Evolutionary conservation across 2,888 invertebrate species (phyloP), one percentile per base, ranked within the genome.

Genomic region (Eristalinus sepulchralis): DNA sequence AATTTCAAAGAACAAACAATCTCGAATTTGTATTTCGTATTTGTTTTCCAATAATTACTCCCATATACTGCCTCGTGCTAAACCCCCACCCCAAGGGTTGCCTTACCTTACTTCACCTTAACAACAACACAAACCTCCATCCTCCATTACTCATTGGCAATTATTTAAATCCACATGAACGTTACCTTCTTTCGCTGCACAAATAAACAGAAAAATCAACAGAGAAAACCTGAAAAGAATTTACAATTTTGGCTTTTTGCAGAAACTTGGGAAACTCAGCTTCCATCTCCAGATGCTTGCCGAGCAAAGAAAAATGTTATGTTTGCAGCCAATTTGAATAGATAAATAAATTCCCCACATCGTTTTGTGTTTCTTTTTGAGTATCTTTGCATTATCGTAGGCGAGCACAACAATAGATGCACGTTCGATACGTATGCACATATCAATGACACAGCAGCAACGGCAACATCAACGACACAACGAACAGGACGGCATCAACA

Each of bases 261-360:
- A 70, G 68, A 34, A 72, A 53, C 57, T 75, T 73, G 53, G 36
- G 31, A 33, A 83, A 80, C 22, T 60, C 10, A 66, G 27, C 57
- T 81, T 64, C 22, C 80, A 81, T 68, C 72, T 84, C 34, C 71
- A 75, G 70, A 79, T 79, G 67, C 24, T 79, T 84, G 53, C 20
- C 53, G 68, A 73, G 78, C 68, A 73, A 81, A 57, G 53, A 76
- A 67, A 77, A 81, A 47, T 75, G 68, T 66, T 86, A 78, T 86
- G 82, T 71, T 71, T 66, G 70, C 62, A 82, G 70, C 86, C 86
- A 82, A 86, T 86, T 86, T 86, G 82, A 82, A 82, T 86, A 75
- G 78, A 86, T 86, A 86, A 82, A 86, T 75, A 82, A 71, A 67
- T 70, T 59, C 67, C 31, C 73, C 66, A 55, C 66, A 72, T 60